Percentiles rank a stretch among this genome's conserved stretches.
Evolutionary conservation across 2,888 invertebrate species (phyloP).

Genomic region (Pelosia muscerda): DNA sequence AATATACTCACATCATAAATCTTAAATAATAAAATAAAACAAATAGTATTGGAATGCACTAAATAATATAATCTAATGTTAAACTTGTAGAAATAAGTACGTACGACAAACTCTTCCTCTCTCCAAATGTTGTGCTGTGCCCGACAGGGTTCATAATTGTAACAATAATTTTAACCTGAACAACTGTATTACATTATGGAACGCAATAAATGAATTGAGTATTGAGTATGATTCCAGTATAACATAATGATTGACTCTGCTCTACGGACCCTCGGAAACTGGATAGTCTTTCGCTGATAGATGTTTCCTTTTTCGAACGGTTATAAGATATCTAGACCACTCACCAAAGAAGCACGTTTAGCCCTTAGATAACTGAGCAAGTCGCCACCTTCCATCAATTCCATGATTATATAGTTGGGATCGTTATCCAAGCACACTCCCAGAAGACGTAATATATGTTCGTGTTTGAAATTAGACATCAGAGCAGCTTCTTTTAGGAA

Average conservation of each 20-base stretch:
- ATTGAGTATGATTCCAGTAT: too few relatives aligned
- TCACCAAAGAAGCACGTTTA: conserved; percentile 91
- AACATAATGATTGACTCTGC: not conserved
- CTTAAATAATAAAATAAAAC: too few relatives aligned
- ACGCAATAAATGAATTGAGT: too few relatives aligned
- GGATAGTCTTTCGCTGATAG: not conserved
- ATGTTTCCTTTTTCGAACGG: not conserved
- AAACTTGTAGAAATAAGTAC: too few relatives aligned
- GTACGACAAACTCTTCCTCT: too few relatives aligned
- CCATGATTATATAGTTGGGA: conserved; percentile 97
- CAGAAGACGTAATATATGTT: conserved; percentile 96
- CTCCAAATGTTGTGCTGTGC: too few relatives aligned
- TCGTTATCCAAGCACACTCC: conserved; percentile 98
- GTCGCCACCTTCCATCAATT: conserved; percentile 99
- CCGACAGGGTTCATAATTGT: too few relatives aligned
- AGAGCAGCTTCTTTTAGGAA: conserved; percentile 98
- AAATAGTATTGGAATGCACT: too few relatives aligned
- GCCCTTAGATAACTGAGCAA: conserved; percentile 95
- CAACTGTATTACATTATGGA: too few relatives aligned
- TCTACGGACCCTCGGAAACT: not conserved
- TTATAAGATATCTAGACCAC: conserved; percentile 30
- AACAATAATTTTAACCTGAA: too few relatives aligned
- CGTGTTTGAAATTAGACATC: conserved; percentile 99
- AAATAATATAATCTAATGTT: too few relatives aligned
- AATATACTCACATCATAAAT: too few relatives aligned